Evolutionary conservation across 37 sponge, comb jelly and placozoan genomes (phyloP), one percentile per base, ranked within the genome.

Genomic region (Axinella damicornis): DNA sequence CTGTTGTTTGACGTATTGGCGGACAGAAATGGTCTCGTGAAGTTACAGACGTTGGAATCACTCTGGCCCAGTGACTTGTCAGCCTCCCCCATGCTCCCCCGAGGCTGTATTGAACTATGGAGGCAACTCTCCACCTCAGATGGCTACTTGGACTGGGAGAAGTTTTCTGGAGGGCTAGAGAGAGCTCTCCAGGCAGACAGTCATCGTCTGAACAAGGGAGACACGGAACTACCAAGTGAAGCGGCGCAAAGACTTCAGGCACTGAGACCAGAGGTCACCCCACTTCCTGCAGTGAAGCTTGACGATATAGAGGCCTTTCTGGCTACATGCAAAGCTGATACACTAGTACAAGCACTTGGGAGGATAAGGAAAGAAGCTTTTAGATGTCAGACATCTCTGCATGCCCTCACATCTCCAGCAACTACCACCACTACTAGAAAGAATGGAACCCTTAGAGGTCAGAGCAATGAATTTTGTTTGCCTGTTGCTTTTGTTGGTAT

Each of bases 331-430:
- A 15, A 28, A 21, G 41, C 41, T 77, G 57, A 76, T 17, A 24
- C 20, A 15, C 41, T 86, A 5, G 53, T 52, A 0, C 53, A 59
- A 31, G 80, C 87, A 27, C 65, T 86, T 19, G 22, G 15, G 27
- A 68, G 57, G 53, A 54, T 65, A 28, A 86, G 71, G 60, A 86
- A 79, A 59, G 87, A 86, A 62, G 79, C 79, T 34, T 79, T 79
- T 65, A 73, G 40, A 21, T 71, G 70, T 28, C 87, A 86, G 64
- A 41, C 9, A 57, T 71, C 79, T 57, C 72, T 86, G 22, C 70
- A 78, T 32, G 9, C 46, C 46, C 46, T 46, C 46, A 46, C 46
- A 46, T 46, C 46, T 12, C 46, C 46, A 46, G 9, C 46, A 46
- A 9, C 46, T 46, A 46, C 46, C 4, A 46, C 4, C 46, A 4